phyloP scores from a whole-genome alignment of 2,797 vertebrate genomes.

The Sebastiscus albofasciatus region DNA sequence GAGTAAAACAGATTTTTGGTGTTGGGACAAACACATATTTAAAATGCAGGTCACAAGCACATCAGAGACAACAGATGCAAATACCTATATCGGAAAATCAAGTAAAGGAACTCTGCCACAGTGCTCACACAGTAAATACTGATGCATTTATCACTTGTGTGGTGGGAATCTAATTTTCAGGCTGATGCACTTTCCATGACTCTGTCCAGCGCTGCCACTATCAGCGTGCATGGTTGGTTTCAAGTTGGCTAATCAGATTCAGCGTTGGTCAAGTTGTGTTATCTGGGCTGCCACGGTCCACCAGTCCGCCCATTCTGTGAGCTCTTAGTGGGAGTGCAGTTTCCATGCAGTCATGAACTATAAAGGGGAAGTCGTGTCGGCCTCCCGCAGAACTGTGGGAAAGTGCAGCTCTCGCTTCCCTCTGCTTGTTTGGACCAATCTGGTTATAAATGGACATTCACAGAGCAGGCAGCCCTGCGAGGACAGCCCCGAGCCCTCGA shows the following conservation, averaged over 20 bases:
- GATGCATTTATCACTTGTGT: not conserved
- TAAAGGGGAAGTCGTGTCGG: slow-evolving; percentile 70
- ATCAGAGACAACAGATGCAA: not conserved
- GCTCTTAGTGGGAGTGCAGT: slow-evolving; percentile 76
- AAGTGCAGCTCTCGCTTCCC: slow-evolving; percentile 79
- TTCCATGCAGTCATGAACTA: slow-evolving; percentile 80
- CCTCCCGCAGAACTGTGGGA: slow-evolving; percentile 83
- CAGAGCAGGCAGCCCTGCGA: slow-evolving; percentile 65
- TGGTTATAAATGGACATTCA: slow-evolving; percentile 85
- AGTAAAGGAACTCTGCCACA: not conserved
- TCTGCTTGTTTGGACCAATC: slow-evolving; percentile 81
- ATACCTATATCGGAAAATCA: not conserved
- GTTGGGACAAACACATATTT: not conserved
- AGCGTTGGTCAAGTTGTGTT: slow-evolving; percentile 70
- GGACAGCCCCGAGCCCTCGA: slow-evolving; percentile 61
- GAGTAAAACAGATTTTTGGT: not conserved
- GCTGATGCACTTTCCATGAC: slow-evolving; percentile 45
- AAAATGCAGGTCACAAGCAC: not conserved
- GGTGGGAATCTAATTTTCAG: slow-evolving; percentile 43
- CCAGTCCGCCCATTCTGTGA: slow-evolving; percentile 69
- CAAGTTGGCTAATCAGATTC: slow-evolving; percentile 76
- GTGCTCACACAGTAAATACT: not conserved
- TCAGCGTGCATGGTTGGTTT: slow-evolving; percentile 69
- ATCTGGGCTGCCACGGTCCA: slow-evolving; percentile 77
- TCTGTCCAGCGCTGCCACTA: slow-evolving; percentile 43